Base-by-base conservation (phyloP, 2,888 invertebrate genomes). In the Chalcosyrphus nemorum region DNA sequence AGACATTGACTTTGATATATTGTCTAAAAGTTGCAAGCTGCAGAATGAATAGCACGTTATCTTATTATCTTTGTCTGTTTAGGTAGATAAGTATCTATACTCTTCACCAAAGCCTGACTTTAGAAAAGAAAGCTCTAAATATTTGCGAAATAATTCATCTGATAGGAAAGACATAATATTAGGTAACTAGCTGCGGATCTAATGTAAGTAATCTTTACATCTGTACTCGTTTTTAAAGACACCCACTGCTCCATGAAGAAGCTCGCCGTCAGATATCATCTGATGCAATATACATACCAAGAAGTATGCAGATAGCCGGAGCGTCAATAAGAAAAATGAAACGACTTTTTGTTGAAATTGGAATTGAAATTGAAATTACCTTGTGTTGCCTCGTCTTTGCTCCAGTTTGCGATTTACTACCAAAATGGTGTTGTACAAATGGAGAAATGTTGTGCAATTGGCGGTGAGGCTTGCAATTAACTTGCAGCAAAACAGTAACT, bases 401-500 rank as follows among this genome's bases (percentile, higher is more conserved):
- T 43, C 50, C 54, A 54, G 50, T 52, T 77, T 52, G 32, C 19
- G 24, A 41, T 43, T 52, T 61, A 32, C 21, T 56, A 38, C 61
- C 54, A n/a, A 15, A 59, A 38, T 32, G 24, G 38, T 29, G 52
- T 56, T 56, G 56, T 45, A 56, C 70, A 65, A 65, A 72, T 72
- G 65, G 65, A 78, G 32, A 21, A 45, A 54, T 50, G 27, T 57
- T 72, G 72, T 35, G 71, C 32, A 72, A 78, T 63, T 41, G 19
- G 38, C 29, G 13, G 38, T 13, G 35, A 32, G 21, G 72, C 41
- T 50, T 47, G 63, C 63, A 71, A 38, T 21, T 57, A 41, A 61
- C 35, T 61, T 52, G 54, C 45, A 59, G 52, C 52, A 43, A 52
- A 47, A n/a, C 29, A 54, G 59, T 66, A 74, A 70, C 68, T 63